Conservation (phyloP, 1,140 invertebrate genomes). For the Bicyclus anynana region DNA sequence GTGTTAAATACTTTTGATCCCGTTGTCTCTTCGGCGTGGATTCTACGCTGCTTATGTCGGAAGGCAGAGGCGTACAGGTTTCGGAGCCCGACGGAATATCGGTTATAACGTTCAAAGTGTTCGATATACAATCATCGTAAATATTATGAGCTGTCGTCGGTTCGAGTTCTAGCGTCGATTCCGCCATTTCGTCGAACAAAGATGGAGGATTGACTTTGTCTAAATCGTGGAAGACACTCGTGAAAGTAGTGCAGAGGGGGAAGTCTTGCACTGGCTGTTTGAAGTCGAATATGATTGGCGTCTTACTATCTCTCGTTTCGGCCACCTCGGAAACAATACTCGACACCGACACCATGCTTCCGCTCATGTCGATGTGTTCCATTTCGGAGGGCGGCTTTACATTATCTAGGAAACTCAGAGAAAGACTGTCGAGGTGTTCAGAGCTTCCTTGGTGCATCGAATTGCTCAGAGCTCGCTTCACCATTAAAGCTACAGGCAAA, state of each 20-base stretch:
- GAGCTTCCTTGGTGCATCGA: constrained; percentile 79
- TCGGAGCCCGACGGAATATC: constrained; percentile 70
- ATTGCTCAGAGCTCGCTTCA: constrained; percentile 82
- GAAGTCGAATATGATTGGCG: constrained; percentile 73
- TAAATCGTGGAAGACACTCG: constrained; percentile 81
- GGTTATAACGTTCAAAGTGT: constrained; percentile 69
- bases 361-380: constrained; percentile 88
- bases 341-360: constrained; percentile 89
- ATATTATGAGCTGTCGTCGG: constrained; percentile 71
- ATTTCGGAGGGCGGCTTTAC: constrained; percentile 90
- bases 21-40: constrained; percentile 82
- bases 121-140: constrained; percentile 75
- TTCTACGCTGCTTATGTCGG: constrained; percentile 82
- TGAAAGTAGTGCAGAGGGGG: constrained; percentile 69
- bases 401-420: constrained; percentile 82
- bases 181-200: constrained; percentile 85
- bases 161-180: constrained; percentile 81
- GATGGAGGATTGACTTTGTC: constrained; percentile 90
- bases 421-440: constrained; percentile 79
- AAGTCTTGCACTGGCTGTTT: constrained; percentile 74
- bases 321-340: constrained; percentile 88
- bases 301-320: constrained; percentile 70
- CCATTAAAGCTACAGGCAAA: constrained; percentile 82
- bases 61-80: constrained; percentile 64
- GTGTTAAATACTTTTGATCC: constrained; percentile 79